Evolutionary conservation across 2,797 vertebrate species (phyloP).

Genomic region (Synanceia verrucosa): DNA sequence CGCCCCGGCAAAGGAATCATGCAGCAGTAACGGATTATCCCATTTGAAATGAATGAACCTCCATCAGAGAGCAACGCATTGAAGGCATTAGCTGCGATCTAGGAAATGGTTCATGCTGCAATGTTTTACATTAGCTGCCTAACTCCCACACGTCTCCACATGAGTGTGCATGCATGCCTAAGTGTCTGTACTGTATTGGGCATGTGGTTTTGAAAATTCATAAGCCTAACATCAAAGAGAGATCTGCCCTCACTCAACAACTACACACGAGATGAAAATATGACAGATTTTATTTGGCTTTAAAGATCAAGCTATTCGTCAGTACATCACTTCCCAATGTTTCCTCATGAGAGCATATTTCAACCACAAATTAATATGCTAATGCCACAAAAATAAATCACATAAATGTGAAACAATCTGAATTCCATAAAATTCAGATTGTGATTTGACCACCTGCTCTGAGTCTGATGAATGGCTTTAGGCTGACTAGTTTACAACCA

Average conservation of each 20-base stretch:
- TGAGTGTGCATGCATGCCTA: background rate
- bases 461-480: slow-evolving; percentile 44
- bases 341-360: slow-evolving; percentile 2
- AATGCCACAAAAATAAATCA: slow-evolving; percentile 16
- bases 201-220: slow-evolving; percentile 46
- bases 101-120: slow-evolving; percentile 34
- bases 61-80: slow-evolving; percentile 40
- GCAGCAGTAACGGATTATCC: slow-evolving; percentile 36
- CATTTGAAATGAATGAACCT: slow-evolving; percentile 41
- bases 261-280: slow-evolving; percentile 28
- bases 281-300: slow-evolving; percentile 21
- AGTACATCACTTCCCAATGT: slow-evolving; percentile 15
- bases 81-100: slow-evolving; percentile 35
- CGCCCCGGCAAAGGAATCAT: slow-evolving; percentile 19
- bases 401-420: slow-evolving; percentile 27
- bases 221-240: slow-evolving; percentile 53
- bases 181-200: background rate
- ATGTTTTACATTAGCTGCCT: slow-evolving; percentile 47
- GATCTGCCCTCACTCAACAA: slow-evolving; percentile 32
- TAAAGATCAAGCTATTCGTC: slow-evolving; percentile 4
- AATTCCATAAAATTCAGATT: slow-evolving; percentile 28
- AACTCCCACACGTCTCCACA: slow-evolving; percentile 16
- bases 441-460: slow-evolving; percentile 51
- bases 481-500: slow-evolving; percentile 59
- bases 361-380: slow-evolving; percentile 10